These are phyloP conservation scores for Eudasyphora cyanicolor DNA, from an alignment of 2,888 invertebrate species.

Conservation along the genomic window DNA sequence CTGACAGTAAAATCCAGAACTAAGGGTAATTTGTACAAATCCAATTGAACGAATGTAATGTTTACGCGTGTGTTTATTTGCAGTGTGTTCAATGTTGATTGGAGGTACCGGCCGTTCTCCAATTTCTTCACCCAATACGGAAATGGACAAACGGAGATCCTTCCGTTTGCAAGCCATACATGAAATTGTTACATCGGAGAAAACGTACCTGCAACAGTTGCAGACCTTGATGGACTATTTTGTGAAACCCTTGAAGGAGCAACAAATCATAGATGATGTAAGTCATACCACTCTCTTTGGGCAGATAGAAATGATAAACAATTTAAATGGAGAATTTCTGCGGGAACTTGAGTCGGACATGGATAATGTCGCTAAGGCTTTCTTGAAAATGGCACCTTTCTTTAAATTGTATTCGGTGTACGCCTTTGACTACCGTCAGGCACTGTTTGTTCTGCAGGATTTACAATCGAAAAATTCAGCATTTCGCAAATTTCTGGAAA, in stretches of 20 bases:
- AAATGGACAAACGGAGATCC: conserved; percentile 74
- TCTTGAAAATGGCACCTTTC: conserved; percentile 87
- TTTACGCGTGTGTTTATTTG: neutral
- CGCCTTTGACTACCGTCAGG: conserved; percentile 86
- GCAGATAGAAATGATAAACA: conserved; percentile 84
- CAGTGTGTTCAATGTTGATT: conserved; percentile 82
- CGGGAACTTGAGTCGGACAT: conserved; percentile 82
- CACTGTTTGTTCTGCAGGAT: conserved; percentile 83
- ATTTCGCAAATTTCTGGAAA: conserved; percentile 82
- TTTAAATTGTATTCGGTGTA: conserved; percentile 89
- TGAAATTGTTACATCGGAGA: conserved; percentile 87
- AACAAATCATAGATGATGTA: conserved; percentile 80
- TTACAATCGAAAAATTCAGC: conserved; percentile 81
- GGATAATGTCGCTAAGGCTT: conserved; percentile 84
- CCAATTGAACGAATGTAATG: neutral
- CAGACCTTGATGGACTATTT: conserved; percentile 85
- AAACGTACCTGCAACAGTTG: conserved; percentile 85
- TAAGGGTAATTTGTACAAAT: conserved; percentile 79
- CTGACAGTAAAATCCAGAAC: conserved; percentile 83
- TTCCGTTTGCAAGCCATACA: conserved; percentile 83
- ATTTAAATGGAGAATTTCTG: conserved; percentile 83
- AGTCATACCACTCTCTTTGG: conserved; percentile 83
- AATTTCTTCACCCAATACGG: conserved; percentile 72
- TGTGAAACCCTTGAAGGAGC: conserved; percentile 82
- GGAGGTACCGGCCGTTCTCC: conserved; percentile 72